Evolutionary conservation across 2,113 vertebrate genomes (phyloP).

Genomic region (Atractosteus spatula): DNA sequence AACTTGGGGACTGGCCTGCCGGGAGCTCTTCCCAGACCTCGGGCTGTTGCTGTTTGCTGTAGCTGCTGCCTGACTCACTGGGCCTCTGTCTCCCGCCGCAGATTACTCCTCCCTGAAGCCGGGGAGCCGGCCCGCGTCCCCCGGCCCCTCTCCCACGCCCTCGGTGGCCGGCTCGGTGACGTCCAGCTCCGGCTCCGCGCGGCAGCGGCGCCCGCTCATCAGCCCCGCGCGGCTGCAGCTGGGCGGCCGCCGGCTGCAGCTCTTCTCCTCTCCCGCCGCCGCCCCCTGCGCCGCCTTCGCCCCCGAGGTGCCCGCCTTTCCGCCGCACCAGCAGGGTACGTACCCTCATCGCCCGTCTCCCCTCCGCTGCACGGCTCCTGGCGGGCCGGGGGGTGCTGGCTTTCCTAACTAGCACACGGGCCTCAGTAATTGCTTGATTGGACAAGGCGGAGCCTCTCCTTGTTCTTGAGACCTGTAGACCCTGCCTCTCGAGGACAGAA

Average conservation of each 20-base stretch:
- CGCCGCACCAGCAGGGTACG: conserved; percentile 22
- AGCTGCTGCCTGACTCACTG: too few relatives aligned
- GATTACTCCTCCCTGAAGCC: conserved; percentile 84
- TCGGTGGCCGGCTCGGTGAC: conserved; percentile 80
- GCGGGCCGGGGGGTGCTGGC: too few relatives aligned
- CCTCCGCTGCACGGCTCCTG: too few relatives aligned
- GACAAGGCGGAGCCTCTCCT: too few relatives aligned
- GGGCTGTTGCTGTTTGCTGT: too few relatives aligned
- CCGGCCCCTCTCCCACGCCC: conserved; percentile 77
- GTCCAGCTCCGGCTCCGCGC: conserved; percentile 81
- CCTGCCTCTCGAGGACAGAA: too few relatives aligned
- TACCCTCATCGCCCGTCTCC: background rate
- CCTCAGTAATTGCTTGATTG: too few relatives aligned
- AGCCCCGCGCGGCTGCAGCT: conserved; percentile 91
- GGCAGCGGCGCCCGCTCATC: conserved; percentile 85
- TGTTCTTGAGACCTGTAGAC: too few relatives aligned
- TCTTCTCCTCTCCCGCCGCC: conserved; percentile 61
- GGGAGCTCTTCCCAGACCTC: too few relatives aligned
- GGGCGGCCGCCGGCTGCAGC: conserved; percentile 74
- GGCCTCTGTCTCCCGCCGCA: conserved; percentile 38
- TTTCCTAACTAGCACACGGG: too few relatives aligned
- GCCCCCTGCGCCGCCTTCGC: conserved; percentile 54
- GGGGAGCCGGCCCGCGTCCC: conserved; percentile 71
- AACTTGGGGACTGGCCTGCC: too few relatives aligned
- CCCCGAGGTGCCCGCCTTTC: conserved; percentile 42